phyloP scores from a whole-genome alignment of 1,140 invertebrate genomes.

The Drosophila kikkawai region DNA sequence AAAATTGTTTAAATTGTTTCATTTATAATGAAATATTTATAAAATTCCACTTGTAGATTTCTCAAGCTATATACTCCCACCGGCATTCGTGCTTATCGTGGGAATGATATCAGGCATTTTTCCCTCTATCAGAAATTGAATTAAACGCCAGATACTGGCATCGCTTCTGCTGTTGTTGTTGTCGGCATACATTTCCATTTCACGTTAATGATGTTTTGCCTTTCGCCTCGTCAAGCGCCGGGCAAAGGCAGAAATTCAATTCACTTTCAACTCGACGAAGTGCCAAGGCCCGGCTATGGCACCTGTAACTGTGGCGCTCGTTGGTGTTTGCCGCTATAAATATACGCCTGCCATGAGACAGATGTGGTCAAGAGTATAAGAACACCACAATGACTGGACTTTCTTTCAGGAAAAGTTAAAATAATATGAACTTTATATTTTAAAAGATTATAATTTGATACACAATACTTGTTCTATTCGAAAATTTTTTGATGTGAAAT shows the following conservation, averaged over 20 bases:
- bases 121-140: slow-evolving; percentile 57
- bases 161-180: slow-evolving; percentile 23
- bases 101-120: slow-evolving; percentile 54
- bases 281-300: slow-evolving; percentile 23
- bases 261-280: slow-evolving; percentile 72
- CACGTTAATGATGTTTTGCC: slow-evolving; percentile 36
- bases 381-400: not conserved
- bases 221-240: slow-evolving; percentile 49
- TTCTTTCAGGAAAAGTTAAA: not conserved
- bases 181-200: slow-evolving; percentile 24
- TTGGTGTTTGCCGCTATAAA: slow-evolving; percentile 7
- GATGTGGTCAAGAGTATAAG: not conserved
- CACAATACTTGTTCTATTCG: no score
- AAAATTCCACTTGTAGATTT: slow-evolving; percentile 13
- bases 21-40: not conserved
- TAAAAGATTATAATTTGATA: not conserved
- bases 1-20: no score
- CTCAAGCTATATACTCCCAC: not conserved
- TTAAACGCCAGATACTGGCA: slow-evolving; percentile 35
- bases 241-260: slow-evolving; percentile 71
- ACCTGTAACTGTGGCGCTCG: slow-evolving; percentile 55
- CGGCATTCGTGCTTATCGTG: slow-evolving; percentile 37
- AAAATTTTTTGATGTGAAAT: no score
- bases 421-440: not conserved
- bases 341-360: not conserved